These are phyloP conservation scores for Danaus melanippus DNA, from an alignment of 1,140 invertebrate species.

Conservation along the genomic window DNA sequence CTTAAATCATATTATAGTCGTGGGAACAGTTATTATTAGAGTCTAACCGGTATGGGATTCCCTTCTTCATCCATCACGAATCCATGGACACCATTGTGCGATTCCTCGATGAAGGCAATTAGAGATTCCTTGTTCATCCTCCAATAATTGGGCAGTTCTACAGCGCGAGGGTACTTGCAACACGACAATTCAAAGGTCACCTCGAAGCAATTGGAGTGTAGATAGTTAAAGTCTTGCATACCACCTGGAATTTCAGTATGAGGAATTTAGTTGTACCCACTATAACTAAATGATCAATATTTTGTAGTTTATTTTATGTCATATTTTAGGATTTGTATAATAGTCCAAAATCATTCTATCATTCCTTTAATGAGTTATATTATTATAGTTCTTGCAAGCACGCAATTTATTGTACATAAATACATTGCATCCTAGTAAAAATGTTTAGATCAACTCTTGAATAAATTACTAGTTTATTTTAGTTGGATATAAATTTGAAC, in stretches of 20 bases:
- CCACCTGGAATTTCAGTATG: conserved; percentile 75
- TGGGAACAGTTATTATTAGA: neutral
- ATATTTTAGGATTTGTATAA: too few species aligned
- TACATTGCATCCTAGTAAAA: too few species aligned
- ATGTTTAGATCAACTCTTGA: too few species aligned
- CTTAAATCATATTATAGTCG: neutral
- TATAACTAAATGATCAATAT: too few species aligned
- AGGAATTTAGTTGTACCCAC: too few species aligned
- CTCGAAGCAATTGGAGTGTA: conserved; percentile 95
- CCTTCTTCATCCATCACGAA: conserved; percentile 60
- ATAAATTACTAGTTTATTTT: too few species aligned
- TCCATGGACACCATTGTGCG: conserved; percentile 89
- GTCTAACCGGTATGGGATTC: conserved; percentile 44
- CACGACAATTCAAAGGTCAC: conserved; percentile 97
- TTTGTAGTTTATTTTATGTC: too few species aligned
- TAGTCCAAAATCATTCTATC: too few species aligned
- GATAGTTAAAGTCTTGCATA: conserved; percentile 99
- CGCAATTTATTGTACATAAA: too few species aligned
- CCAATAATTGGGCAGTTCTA: conserved; percentile 86
- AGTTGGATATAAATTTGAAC: too few species aligned
- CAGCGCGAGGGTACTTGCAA: conserved; percentile 91
- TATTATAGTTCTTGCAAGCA: too few species aligned
- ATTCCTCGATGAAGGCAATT: conserved; percentile 87
- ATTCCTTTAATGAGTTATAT: too few species aligned
- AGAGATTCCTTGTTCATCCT: conserved; percentile 88